These are phyloP conservation scores for Drosophila paranaensis DNA, from an alignment of 2,888 invertebrate genomes.

Conservation along the genomic window DNA sequence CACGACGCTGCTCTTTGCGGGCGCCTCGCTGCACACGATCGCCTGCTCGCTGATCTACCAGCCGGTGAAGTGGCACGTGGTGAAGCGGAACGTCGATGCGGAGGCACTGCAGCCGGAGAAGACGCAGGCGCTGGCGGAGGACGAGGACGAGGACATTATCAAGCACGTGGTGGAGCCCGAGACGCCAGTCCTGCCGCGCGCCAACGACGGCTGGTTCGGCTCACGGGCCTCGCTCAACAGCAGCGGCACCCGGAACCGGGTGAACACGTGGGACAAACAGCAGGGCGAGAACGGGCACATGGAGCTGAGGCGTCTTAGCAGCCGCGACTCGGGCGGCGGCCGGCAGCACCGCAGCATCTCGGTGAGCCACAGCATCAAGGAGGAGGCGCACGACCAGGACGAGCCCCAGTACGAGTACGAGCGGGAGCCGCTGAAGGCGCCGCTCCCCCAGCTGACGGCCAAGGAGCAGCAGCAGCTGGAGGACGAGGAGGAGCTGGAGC, in stretches of 20 bases:
- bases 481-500: conserved; percentile 60
- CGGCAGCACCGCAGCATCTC: conserved; percentile 75
- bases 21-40: conserved; percentile 88
- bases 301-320: conserved; percentile 75
- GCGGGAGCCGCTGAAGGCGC: conserved; percentile 12
- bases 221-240: conserved; percentile 79
- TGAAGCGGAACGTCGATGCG: conserved; percentile 83
- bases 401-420: conserved; percentile 23
- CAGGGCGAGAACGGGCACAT: conserved; percentile 48
- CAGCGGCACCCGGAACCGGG: conserved; percentile 61
- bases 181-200: conserved; percentile 87
- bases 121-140: conserved; percentile 64
- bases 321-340: conserved; percentile 46
- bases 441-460: conserved; percentile 28
- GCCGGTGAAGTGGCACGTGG: conserved; percentile 90
- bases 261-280: conserved; percentile 69
- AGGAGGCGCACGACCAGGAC: conserved; percentile 63
- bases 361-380: conserved; percentile 76
- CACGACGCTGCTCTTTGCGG: conserved; percentile 88
- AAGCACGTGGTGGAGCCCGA: conserved; percentile 88
- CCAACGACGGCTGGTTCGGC: conserved; percentile 84
- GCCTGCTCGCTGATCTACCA: conserved; percentile 89
- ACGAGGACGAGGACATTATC: conserved; percentile 87
- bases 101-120: conserved; percentile 61
- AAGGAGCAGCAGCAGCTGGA: conserved; percentile 59